Evolutionary conservation across 2,888 invertebrate species (phyloP), one percentile per base, ranked within the genome.

Genomic region (Enchytraeus crypticus): DNA sequence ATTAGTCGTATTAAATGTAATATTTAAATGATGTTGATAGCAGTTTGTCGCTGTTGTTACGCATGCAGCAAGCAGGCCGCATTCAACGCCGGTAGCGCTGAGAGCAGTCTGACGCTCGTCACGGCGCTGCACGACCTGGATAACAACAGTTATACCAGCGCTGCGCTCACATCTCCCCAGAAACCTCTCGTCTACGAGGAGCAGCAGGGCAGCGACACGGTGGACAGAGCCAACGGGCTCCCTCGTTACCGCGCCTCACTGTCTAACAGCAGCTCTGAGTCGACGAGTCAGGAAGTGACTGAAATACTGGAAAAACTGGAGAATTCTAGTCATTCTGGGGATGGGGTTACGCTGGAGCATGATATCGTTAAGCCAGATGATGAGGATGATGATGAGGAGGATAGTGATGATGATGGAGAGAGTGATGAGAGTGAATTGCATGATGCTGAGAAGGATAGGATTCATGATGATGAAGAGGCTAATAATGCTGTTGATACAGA

Each of bases 251-350:
- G 57, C n/a, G 29, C 38, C 29, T 33, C 49, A 21, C n/a, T 60
- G 34, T 64, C 65, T 57, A 88, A 87, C n/a, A 89, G 89, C 18
- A 90, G 90, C 63, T 90, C 69, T 5, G 69, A 69, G 49, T 68
- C 70, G 3, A 63, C 92, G 4, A 90, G 90, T 72, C 83, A 90
- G 27, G 92, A 92, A 81, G 92, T 92, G 27, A 87, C 89, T 75
- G 88, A 91, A 81, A 92, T 92, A 69, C 82, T 92, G 14, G 68
- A 63, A 23, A 61, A 60, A n/a, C 66, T 66, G 57, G 57, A 65
- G 59, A 46, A 62, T 60, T 29, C 66, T 61, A 66, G 63, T 61
- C 51, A 60, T 65, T 27, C 66, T 66, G 34, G 63, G 62, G n/a
- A 54, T 61, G n/a, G 27, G 49, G 57, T 60, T 47, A 64, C 65